Conservation (phyloP, 2,797 vertebrate species). For the Enteromius unitaeniatus region DNA sequence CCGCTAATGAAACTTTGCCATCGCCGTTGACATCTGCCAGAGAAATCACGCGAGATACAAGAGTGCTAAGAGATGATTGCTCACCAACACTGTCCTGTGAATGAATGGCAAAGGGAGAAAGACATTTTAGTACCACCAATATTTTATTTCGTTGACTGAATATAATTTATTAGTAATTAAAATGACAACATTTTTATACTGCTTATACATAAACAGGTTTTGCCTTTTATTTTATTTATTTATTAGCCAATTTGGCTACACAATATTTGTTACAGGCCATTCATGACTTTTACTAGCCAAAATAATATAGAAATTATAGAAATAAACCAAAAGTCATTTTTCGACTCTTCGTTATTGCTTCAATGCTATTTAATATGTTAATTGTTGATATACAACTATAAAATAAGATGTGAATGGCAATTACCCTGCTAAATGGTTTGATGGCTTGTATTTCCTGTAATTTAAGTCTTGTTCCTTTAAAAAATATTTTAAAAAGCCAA, state of each 20-base stretch:
- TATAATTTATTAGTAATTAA: background rate
- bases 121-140: background rate
- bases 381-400: background rate
- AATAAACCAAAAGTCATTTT: background rate
- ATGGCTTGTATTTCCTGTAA: background rate
- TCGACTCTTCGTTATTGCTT: background rate
- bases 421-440: background rate
- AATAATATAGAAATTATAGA: background rate
- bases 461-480: background rate
- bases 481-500: background rate
- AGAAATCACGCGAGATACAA: constrained; percentile 87
- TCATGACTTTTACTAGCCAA: background rate
- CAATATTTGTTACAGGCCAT: background rate
- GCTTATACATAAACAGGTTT: background rate
- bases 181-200: background rate
- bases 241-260: background rate
- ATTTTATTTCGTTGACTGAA: background rate
- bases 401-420: background rate
- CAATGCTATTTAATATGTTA: background rate
- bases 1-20: constrained; percentile 90
- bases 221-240: background rate
- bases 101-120: background rate
- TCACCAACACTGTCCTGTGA: constrained; percentile 90
- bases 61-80: constrained; percentile 82
- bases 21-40: constrained; percentile 92